These are phyloP conservation scores for Eutrigla gurnardus DNA, from an alignment of 2,797 vertebrate genomes.

Conservation along the genomic window DNA sequence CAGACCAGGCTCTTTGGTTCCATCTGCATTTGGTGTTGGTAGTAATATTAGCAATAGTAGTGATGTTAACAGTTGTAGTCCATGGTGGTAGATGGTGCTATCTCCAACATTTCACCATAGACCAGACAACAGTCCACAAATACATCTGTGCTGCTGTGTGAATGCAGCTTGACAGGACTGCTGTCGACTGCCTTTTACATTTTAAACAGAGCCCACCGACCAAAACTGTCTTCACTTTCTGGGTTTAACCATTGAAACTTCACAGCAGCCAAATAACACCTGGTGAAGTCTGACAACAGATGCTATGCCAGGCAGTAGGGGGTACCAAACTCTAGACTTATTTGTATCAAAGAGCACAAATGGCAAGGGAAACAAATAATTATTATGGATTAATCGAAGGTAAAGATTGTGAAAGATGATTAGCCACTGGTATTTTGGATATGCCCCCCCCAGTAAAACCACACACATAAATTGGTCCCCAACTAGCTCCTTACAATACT, in stretches of 20 bases:
- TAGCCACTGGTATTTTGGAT: conserved; percentile 37
- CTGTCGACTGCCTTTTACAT: neutral
- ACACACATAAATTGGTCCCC: conserved; percentile 30
- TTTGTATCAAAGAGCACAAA: neutral
- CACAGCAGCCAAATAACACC: neutral
- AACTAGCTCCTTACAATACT: conserved; percentile 18
- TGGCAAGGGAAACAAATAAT: neutral
- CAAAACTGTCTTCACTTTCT: conserved; percentile 13
- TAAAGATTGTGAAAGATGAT: conserved; percentile 29
- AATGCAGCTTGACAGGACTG: neutral
- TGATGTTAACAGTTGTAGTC: too few relatives aligned
- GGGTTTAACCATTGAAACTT: conserved; percentile 18
- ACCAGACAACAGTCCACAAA: conserved; percentile 8
- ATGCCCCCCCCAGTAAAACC: conserved; percentile 11
- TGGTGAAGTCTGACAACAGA: conserved; percentile 3
- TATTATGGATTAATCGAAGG: too few relatives aligned
- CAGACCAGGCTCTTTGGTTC: too few relatives aligned
- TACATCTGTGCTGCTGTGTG: conserved; percentile 1
- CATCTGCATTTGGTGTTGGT: too few relatives aligned
- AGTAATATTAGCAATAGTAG: too few relatives aligned
- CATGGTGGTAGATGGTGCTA: too few relatives aligned
- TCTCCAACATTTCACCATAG: neutral
- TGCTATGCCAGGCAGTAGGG: neutral
- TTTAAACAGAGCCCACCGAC: conserved; percentile 6
- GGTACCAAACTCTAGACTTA: neutral